Conservation (phyloP, 1,140 invertebrate species). For the Euura lappo region DNA sequence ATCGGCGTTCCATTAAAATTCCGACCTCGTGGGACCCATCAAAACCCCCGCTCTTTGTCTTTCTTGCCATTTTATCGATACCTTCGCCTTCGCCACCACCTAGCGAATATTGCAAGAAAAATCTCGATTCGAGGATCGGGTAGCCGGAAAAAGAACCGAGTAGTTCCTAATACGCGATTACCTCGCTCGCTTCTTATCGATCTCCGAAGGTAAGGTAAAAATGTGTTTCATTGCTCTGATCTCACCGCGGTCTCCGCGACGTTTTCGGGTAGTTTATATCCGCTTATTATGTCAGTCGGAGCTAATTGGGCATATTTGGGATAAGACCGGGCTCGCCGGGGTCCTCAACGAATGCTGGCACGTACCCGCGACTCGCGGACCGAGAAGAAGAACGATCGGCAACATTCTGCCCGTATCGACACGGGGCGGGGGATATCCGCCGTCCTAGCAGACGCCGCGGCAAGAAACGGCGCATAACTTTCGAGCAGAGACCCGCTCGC, state of each 20-base stretch:
- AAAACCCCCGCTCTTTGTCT: background rate
- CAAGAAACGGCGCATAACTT: constrained; percentile 6
- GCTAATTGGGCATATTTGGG: constrained; percentile 52
- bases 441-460: background rate
- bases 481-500: background rate
- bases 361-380: background rate
- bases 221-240: constrained; percentile 34
- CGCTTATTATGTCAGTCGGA: constrained; percentile 49
- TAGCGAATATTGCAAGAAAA: no score
- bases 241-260: constrained; percentile 37
- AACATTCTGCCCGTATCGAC: constrained; percentile 1
- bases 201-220: constrained; percentile 21
- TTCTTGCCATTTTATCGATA: background rate
- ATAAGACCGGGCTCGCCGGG: background rate
- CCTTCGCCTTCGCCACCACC: no score
- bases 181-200: constrained; percentile 5
- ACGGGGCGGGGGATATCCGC: background rate
- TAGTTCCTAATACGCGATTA: constrained; percentile 45
- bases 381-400: background rate
- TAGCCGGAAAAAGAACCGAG: constrained; percentile 13
- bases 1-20: constrained; percentile 1
- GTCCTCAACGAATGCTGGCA: background rate
- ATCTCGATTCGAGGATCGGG: no score
- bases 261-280: constrained; percentile 45
- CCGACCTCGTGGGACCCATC: background rate